A percentile compares a stretch with the other conserved stretches of the same genome.
Conservation (phyloP, 2,888 invertebrate genomes). For the Morpho deidamia region DNA sequence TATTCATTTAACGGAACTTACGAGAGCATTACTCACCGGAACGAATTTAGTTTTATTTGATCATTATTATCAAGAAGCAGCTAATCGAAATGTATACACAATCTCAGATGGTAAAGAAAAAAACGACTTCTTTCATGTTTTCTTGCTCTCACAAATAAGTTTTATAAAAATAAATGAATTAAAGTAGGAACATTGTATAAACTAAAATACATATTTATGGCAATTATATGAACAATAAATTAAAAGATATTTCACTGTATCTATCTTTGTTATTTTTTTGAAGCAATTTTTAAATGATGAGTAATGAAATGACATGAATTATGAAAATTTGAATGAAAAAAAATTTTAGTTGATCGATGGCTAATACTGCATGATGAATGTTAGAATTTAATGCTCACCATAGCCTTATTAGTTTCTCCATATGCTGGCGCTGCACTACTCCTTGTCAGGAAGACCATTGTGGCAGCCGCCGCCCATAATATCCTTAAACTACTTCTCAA, state of each 20-base stretch:
- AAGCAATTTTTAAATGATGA: no score
- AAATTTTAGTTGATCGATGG: slow-evolving; percentile 8
- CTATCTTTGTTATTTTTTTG: no score
- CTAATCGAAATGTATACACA: slow-evolving; percentile 1
- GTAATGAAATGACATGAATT: no score
- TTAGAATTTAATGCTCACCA: slow-evolving; percentile 45
- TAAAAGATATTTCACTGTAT: no score
- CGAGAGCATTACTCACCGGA: slow-evolving; percentile 24
- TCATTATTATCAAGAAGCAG: slow-evolving; percentile 4
- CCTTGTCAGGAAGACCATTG: slow-evolving; percentile 51
- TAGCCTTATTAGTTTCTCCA: slow-evolving; percentile 62
- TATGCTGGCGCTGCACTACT: slow-evolving; percentile 65
- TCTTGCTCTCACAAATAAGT: background rate
- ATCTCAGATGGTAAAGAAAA: background rate
- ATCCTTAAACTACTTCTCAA: slow-evolving; percentile 56
- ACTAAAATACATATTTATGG: background rate
- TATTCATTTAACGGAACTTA: slow-evolving; percentile 26
- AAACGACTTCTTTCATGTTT: background rate
- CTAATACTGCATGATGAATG: slow-evolving; percentile 10
- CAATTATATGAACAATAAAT: background rate
- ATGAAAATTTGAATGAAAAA: no score
- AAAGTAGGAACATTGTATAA: background rate
- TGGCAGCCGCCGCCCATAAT: slow-evolving; percentile 46
- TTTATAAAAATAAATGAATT: background rate
- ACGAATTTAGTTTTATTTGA: slow-evolving; percentile 5